Evolutionary conservation across 64 coral and sea anemone species (phyloP), one percentile per base, ranked within the genome.

Genomic region (Trachythela sp.): DNA sequence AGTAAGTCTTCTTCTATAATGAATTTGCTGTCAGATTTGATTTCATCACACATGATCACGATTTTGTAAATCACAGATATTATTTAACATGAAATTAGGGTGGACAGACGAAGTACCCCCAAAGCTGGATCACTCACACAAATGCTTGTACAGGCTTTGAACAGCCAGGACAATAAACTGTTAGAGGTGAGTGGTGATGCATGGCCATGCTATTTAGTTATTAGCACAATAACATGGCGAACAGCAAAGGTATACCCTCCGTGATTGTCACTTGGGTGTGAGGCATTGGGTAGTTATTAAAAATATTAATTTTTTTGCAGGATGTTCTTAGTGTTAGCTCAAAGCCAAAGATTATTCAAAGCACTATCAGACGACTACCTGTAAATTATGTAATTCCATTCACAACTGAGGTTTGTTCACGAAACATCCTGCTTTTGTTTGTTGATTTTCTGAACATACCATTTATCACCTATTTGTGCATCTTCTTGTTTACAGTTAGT

Each of bases 311-410:
- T 13, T 51, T 89, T 48, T 86, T 40, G 51, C 58, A 99, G 95
- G 91, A 77, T 91, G 95, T 94, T 13, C 56, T 99, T 34, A 80
- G n/a, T 34, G 70, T 80, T 54, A 36, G 67, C 13, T 70, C 48
- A 13, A 97, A 93, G 43, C 86, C 89, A n/a, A 42, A 42, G 26
- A 24, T 95, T 34, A 88, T 99, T 43, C 77, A 84, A 42, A 94
- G 92, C 75, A 99, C 95, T 59, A 71, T 99, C 30, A 91, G 49
- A 35, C 77, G 91, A 75, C 87, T 99, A 48, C 95, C 95, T 9
- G 89, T 99, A 8, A 84, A 48, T 27, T 90, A 94, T 14, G 48
- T 94, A 5, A 67, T 99, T 85, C 93, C 95, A 3, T 93, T 99
- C 50, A 51, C 95, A 10, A 94, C 77, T 87, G 95, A 99, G 91